Evolutionary conservation across 2,888 invertebrate genomes (phyloP), one percentile per base, ranked within the genome.

Genomic region (Diplazon laetatorius): DNA sequence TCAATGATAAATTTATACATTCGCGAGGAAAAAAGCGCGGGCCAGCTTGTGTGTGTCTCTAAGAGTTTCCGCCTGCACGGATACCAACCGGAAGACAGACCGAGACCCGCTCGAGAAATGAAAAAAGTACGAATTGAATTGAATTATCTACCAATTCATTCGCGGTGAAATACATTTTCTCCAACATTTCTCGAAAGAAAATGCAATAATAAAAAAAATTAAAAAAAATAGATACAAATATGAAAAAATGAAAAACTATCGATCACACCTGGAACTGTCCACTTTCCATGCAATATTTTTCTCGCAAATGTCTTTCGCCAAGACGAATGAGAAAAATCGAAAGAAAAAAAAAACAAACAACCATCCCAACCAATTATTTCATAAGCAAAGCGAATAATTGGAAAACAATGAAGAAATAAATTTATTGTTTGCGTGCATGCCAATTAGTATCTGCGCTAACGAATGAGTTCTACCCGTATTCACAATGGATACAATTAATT

Each of bases 1-100:
- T 65, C 14, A 37, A 50, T 9, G 65, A 50, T 20, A 18, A 50
- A 65, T 65, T 65, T 65, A 50, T 65, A 65, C 35, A 50, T 50
- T 48, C 50, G 50, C 9, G 50, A 35, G 18, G 48, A 48, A 48
- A 18, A 35, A 37, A 35, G 10, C n/a, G 37, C 50, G 57, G 5
- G 44, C 10, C 8, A 16, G 63, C 18, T 30, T 37, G 48, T 46
- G 63, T 46, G 63, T 48, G 46, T 63, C 37, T 30, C 35, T 12
- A 20, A 12, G 35, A 48, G 48, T 35, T 35, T 35, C n/a, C 63
- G 48, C n/a, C 16, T 1, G 46, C 48, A 35, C 63, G 35, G n/a
- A 48, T 20, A 16, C 2, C 9, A 63, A 46, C 20, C 48, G 48
- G 48, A 63, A 55, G 55, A 55, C n/a, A n/a, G 16, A 16, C 25